Evolutionary conservation across 2,888 invertebrate species (phyloP).

Genomic region (Athalia circularis): DNA sequence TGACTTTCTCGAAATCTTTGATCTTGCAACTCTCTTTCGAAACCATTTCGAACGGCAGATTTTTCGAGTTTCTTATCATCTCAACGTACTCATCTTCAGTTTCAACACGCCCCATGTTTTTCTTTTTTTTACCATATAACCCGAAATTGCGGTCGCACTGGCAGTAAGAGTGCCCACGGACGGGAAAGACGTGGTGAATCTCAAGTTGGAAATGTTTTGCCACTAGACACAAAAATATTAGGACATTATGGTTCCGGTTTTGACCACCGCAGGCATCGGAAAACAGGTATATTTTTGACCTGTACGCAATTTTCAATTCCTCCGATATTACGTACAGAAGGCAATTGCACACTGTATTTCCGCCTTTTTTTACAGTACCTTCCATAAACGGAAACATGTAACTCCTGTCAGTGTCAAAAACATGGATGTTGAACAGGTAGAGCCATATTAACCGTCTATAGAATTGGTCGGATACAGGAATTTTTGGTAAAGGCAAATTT

Average conservation of each 20-base stretch:
- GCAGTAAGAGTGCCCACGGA: slow-evolving; percentile 4
- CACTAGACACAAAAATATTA: slow-evolving; percentile 43
- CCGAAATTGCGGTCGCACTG: slow-evolving; percentile 8
- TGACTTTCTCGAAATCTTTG: too few species aligned
- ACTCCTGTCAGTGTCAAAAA: slow-evolving; percentile 42
- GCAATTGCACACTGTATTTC: slow-evolving; percentile 52
- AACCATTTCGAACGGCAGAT: too few species aligned
- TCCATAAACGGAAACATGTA: slow-evolving; percentile 53
- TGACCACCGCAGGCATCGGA: slow-evolving; percentile 52
- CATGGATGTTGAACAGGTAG: slow-evolving; percentile 51
- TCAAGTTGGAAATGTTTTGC: not conserved
- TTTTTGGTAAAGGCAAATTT: slow-evolving; percentile 52
- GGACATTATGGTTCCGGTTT: slow-evolving; percentile 50
- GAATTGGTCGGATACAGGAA: slow-evolving; percentile 53
- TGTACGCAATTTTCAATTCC: slow-evolving; percentile 42
- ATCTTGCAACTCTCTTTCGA: too few species aligned
- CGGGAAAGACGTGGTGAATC: not conserved
- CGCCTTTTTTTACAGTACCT: slow-evolving; percentile 52
- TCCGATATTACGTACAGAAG: slow-evolving; percentile 42
- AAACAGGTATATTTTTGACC: slow-evolving; percentile 48
- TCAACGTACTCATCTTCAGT: not conserved
- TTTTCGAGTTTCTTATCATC: too few species aligned
- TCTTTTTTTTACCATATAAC: not conserved
- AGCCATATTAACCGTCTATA: slow-evolving; percentile 52
- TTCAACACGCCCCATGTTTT: not conserved